phyloP scores from a whole-genome alignment of 1,140 invertebrate genomes.

The Diuraphis noxia region DNA sequence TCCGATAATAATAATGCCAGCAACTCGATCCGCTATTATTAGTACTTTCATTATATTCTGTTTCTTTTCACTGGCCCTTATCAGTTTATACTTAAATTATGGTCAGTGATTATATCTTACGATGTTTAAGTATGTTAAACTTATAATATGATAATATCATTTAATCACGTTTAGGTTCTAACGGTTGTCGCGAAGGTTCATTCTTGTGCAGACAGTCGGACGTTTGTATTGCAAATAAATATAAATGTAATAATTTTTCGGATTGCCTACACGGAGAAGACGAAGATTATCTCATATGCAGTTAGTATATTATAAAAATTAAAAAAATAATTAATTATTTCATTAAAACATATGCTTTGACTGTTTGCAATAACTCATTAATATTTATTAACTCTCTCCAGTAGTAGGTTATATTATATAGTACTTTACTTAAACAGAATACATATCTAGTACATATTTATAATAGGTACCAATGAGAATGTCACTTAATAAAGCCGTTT shows the following conservation, averaged over 20 bases:
- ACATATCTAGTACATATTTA: no score
- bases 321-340: background rate
- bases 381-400: background rate
- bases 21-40: slow-evolving; percentile 2
- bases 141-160: background rate
- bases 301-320: slow-evolving; percentile 13
- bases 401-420: no score
- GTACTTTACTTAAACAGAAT: background rate
- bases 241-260: slow-evolving; percentile 67
- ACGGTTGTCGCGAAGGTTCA: slow-evolving; percentile 67
- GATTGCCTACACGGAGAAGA: slow-evolving; percentile 75
- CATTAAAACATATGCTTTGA: background rate
- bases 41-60: slow-evolving; percentile 25
- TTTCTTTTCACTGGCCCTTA: background rate
- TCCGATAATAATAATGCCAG: background rate
- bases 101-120: background rate
- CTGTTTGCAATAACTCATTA: background rate
- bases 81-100: slow-evolving; percentile 14
- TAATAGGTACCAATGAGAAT: background rate
- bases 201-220: slow-evolving; percentile 71
- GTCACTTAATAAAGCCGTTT: background rate
- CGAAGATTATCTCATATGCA: slow-evolving; percentile 62
- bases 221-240: slow-evolving; percentile 70
- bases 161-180: slow-evolving; percentile 51
- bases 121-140: background rate